Conservation (phyloP, 2,888 invertebrate species). For the Drosophila greeni region DNA sequence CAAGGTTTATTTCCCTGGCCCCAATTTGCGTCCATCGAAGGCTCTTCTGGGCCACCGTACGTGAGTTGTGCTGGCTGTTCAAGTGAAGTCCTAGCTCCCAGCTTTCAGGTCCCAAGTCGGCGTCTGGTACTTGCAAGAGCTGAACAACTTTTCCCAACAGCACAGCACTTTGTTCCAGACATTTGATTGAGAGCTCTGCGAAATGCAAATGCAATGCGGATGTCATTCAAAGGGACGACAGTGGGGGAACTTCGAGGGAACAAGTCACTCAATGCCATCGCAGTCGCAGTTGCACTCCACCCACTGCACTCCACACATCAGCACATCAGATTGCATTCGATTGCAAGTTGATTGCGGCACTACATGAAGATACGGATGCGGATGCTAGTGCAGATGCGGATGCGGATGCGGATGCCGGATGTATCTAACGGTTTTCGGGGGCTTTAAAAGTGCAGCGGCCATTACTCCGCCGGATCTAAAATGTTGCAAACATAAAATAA, state of each 20-base stretch:
- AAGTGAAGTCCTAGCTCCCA: background rate
- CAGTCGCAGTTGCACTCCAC: conserved; percentile 9
- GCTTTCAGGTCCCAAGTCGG: conserved; percentile 12
- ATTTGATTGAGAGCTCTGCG: conserved; percentile 51
- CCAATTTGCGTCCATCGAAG: conserved; percentile 27
- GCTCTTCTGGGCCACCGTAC: background rate
- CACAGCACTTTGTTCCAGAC: conserved; percentile 52
- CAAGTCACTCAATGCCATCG: conserved; percentile 37
- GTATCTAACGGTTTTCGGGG: conserved; percentile 35
- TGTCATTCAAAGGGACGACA: conserved; percentile 40
- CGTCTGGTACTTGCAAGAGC: conserved; percentile 21
- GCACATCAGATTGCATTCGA: conserved; percentile 47
- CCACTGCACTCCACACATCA: conserved; percentile 32
- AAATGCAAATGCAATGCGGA: conserved; percentile 51
- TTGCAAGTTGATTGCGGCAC: conserved; percentile 43
- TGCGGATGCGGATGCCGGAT: conserved; percentile 5
- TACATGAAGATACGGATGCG: conserved; percentile 16
- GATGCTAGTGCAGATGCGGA: background rate
- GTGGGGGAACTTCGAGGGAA: conserved; percentile 17
- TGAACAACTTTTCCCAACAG: conserved; percentile 51
- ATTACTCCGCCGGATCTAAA: conserved; percentile 35
- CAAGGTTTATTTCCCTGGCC: conserved; percentile 31
- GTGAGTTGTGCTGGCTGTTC: conserved; percentile 1
- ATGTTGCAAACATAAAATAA: conserved; percentile 47
- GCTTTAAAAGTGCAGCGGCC: conserved; percentile 45